Conservation (phyloP, 2,888 invertebrate genomes). For the Protodeltote pygarga region DNA sequence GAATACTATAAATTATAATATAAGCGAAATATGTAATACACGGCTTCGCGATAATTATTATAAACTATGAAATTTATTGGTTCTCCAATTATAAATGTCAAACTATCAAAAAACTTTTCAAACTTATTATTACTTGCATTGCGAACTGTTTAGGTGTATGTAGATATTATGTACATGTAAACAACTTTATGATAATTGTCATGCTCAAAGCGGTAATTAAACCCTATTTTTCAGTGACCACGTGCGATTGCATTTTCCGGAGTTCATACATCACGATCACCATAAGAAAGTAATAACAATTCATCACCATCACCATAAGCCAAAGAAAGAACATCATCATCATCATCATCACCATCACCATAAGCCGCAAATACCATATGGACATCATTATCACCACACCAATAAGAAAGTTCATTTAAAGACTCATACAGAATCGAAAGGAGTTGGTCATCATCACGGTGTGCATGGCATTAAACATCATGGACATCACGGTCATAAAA, state of each 20-base stretch:
- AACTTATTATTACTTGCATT: no score
- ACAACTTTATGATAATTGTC: no score
- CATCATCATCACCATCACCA: slow-evolving; percentile 70
- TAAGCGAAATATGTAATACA: no score
- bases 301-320: slow-evolving; percentile 83
- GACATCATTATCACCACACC: slow-evolving; percentile 71
- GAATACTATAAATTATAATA: no score
- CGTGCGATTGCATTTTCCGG: slow-evolving; percentile 87
- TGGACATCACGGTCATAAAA: slow-evolving; percentile 53
- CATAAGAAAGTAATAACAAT: slow-evolving; percentile 88
- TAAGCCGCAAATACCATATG: slow-evolving; percentile 63
- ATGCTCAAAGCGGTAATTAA: slow-evolving; percentile 3
- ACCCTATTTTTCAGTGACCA: slow-evolving; percentile 81
- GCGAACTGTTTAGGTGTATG: no score
- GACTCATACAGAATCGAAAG: slow-evolving; percentile 67
- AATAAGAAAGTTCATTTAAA: slow-evolving; percentile 78
- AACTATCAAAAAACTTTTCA: no score
- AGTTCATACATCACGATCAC: slow-evolving; percentile 87
- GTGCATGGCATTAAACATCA: slow-evolving; percentile 36
- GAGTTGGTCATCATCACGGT: slow-evolving; percentile 51
- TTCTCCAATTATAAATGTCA: no score
- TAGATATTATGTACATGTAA: no score
- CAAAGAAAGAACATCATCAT: slow-evolving; percentile 81
- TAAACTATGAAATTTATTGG: no score
- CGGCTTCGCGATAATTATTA: no score